Percentiles rank a stretch among this genome's conserved stretches.
Conservation (phyloP, 2,888 invertebrate genomes). For the Byasa hedistus region DNA sequence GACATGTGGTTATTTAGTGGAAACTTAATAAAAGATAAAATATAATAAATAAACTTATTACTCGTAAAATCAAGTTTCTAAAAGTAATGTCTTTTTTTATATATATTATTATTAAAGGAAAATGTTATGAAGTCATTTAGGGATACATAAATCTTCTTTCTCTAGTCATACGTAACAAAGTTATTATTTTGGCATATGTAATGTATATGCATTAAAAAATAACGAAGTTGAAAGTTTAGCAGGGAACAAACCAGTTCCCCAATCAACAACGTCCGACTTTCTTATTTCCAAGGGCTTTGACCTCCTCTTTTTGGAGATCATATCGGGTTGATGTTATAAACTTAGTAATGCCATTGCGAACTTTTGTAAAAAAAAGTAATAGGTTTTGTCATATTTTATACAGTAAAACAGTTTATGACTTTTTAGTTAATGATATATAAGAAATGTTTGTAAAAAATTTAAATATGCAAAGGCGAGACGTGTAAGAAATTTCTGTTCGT, state of each 20-base stretch:
- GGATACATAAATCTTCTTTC: too few species aligned
- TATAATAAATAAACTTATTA: too few species aligned
- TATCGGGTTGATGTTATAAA: neutral
- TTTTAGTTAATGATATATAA: neutral
- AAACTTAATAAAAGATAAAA: too few species aligned
- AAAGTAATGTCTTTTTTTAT: too few species aligned
- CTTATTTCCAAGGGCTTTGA: constrained; percentile 18
- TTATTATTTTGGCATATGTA: too few species aligned
- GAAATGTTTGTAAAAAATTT: too few species aligned
- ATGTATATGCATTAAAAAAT: neutral
- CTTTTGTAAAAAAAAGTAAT: too few species aligned
- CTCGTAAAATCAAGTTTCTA: too few species aligned
- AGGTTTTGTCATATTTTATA: neutral
- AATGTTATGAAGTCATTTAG: too few species aligned
- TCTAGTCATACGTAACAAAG: too few species aligned
- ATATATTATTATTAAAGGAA: too few species aligned
- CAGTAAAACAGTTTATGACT: neutral
- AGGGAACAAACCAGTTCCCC: constrained; percentile 14
- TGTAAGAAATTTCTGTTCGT: neutral
- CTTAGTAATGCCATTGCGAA: neutral
- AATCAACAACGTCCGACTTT: constrained; percentile 15
- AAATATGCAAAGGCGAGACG: neutral
- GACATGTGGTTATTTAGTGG: too few species aligned
- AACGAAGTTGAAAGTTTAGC: neutral
- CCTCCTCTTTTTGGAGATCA: constrained; percentile 6